These are phyloP conservation scores for Hemiprocne comata DNA, from an alignment of 2,113 vertebrate species.

Conservation along the genomic window DNA sequence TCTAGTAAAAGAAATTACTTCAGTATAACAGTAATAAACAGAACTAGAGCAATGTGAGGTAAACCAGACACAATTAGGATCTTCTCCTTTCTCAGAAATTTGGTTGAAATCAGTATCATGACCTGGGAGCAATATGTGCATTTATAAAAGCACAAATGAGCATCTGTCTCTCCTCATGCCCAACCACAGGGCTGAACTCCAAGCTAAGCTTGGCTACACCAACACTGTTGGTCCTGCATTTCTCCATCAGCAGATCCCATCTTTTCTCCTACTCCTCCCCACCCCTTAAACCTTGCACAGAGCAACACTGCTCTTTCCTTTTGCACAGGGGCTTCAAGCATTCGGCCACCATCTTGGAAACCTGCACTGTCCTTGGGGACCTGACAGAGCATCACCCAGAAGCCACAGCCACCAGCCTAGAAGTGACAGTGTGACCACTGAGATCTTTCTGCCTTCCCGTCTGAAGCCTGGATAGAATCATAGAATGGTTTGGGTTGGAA, in stretches of 20 bases:
- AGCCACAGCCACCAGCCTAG: neutral
- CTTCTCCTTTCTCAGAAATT: neutral
- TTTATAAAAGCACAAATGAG: neutral
- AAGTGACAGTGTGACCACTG: neutral
- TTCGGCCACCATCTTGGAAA: neutral
- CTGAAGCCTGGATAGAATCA: neutral
- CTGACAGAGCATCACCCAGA: neutral
- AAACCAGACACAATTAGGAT: neutral
- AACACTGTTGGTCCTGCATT: neutral
- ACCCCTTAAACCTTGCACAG: neutral
- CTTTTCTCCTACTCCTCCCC: neutral
- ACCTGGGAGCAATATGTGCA: neutral
- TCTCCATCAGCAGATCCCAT: neutral
- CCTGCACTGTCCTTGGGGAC: neutral
- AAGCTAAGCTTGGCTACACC: neutral
- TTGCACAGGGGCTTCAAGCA: neutral
- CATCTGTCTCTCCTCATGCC: neutral
- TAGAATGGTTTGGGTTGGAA: no score
- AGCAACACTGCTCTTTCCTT: fast-evolving
- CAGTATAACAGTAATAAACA: neutral
- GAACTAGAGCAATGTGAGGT: neutral
- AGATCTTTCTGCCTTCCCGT: neutral
- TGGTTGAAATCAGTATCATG: neutral
- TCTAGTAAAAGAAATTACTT: neutral
- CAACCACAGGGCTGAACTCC: neutral